These are phyloP conservation scores for Manis pentadactyla DNA, from an alignment of 2,797 vertebrate genomes.

Conservation along the genomic window DNA sequence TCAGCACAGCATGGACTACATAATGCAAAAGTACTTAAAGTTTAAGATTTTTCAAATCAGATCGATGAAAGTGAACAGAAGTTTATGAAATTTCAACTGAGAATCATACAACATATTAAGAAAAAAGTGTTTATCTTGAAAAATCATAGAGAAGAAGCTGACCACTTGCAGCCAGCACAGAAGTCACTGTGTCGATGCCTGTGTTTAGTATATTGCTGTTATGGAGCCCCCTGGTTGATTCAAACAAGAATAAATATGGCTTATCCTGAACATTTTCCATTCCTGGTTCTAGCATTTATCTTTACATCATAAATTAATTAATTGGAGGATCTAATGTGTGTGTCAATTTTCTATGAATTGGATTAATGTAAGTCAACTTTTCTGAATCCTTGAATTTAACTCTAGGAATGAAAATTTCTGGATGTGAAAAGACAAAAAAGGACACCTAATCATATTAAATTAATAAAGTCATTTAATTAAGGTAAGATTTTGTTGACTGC, in stretches of 20 bases:
- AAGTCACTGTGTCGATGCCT: neutral
- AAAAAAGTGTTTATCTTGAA: neutral
- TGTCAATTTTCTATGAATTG: neutral
- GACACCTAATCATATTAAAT: neutral
- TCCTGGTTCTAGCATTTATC: neutral
- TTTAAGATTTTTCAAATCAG: neutral
- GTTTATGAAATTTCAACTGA: neutral
- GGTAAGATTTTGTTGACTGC: neutral
- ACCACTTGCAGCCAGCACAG: neutral
- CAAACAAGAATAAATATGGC: neutral
- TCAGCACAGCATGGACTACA: neutral
- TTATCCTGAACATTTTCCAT: neutral
- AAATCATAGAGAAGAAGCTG: neutral
- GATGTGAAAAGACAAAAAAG: neutral
- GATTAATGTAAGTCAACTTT: neutral
- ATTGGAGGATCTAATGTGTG: neutral
- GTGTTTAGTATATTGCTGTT: neutral
- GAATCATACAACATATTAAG: neutral
- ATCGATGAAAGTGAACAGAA: neutral
- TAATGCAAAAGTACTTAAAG: neutral
- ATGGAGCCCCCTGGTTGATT: neutral
- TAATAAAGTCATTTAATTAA: neutral
- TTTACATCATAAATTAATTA: neutral
- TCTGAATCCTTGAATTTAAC: neutral
- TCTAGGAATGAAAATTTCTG: neutral